phyloP scores from a whole-genome alignment of 2,888 invertebrate genomes.

The Esperia sulphurella region DNA sequence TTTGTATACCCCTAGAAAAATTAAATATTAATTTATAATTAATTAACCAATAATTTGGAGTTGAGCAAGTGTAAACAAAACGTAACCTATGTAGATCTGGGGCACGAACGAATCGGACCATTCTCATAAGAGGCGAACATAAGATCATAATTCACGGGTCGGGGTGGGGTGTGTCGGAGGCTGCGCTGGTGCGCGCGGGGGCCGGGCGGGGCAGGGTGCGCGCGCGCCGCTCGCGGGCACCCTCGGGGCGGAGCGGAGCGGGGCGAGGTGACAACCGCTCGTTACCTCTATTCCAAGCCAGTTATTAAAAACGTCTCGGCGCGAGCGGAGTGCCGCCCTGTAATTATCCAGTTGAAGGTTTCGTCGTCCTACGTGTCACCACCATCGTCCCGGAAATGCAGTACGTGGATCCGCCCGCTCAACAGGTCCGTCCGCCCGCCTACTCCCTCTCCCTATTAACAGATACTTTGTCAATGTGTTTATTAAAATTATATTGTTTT shows the following conservation, averaged over 20 bases:
- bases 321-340: constrained; percentile 78
- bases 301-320: constrained; percentile 81
- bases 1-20: too few species aligned
- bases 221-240: constrained; percentile 40
- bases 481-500: constrained; percentile 2
- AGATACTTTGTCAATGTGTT: constrained; percentile 25
- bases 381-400: constrained; percentile 67
- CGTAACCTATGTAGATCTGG: constrained; percentile 33
- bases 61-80: constrained; percentile 42
- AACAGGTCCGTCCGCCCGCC: constrained; percentile 74
- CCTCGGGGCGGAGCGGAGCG: constrained; percentile 50
- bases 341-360: constrained; percentile 75
- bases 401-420: constrained; percentile 75
- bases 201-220: constrained; percentile 41
- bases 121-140: constrained; percentile 41
- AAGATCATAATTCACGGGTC: constrained; percentile 69
- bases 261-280: constrained; percentile 78
- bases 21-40: too few species aligned
- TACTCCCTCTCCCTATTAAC: constrained; percentile 38
- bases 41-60: constrained; percentile 1
- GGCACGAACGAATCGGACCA: constrained; percentile 18
- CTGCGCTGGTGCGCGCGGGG: constrained; percentile 28
- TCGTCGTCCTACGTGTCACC: constrained; percentile 67
- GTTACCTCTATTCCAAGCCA: constrained; percentile 78
- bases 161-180: constrained; percentile 63